Base-by-base conservation (phyloP, 2,113 vertebrate species). In the Perca fluviatilis region DNA sequence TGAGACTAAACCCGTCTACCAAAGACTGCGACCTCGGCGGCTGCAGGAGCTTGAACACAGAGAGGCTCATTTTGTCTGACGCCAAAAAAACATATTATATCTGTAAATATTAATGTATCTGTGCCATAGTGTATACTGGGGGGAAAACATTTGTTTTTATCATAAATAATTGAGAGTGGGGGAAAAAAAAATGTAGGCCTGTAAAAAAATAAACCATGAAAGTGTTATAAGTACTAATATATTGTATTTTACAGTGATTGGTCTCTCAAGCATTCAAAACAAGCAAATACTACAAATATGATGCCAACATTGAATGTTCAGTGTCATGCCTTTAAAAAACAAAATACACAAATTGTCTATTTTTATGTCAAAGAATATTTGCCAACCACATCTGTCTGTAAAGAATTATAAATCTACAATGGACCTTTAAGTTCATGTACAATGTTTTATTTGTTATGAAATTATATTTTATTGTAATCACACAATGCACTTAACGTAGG, bases 1-100 rank as follows among this genome's bases (percentile, higher is more conserved):
- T 1, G 97, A 96, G 5, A 72, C 88, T 47, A 97, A 95, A 69
- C 95, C 95, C 0, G 1, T 95, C 1, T 97, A 97, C 91, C 97
- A 97, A 89, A 97, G 97, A 95, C 95, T 97, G 40, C 92, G 97
- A 83, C 93, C 95, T 77, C 97, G 96, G 85, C 95, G 95, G 49
- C 89, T 97, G 77, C 96, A 97, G 89, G 97, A 98, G 90, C 93
- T 97, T 5, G 97, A 99, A 86, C 96, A 97, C 82, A 96, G 97
- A 88, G 96, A 98, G 91, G 97, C 97, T 63, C 97, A 99, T 83
- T 99, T 99, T 93, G 98, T 99, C 79, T 99, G 96, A 96, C 18
- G 58, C 83, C 86, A 82, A 88, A 77, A 62, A 46, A 40, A 8
- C 12, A 49, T 19, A 58, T 69, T 12, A 9, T 82, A 85, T 79